These are phyloP conservation scores for Mugil cephalus DNA, from an alignment of 2,113 vertebrate species.

Conservation along the genomic window DNA sequence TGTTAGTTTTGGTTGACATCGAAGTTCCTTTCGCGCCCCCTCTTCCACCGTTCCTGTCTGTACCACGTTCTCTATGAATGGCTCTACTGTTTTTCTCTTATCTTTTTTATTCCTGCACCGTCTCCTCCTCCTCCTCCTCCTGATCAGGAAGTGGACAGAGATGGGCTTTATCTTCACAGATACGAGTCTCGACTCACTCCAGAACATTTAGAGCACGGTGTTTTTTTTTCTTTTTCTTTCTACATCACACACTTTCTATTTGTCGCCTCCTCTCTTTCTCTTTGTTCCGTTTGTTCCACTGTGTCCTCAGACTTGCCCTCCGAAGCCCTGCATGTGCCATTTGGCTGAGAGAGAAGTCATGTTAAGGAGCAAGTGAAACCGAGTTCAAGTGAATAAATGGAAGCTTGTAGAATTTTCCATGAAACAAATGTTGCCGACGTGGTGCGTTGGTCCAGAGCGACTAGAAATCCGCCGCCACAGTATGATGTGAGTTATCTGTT, in stretches of 20 bases:
- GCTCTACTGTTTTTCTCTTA: slow-evolving; percentile 69
- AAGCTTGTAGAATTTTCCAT: slow-evolving; percentile 10
- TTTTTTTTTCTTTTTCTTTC: slow-evolving; percentile 11
- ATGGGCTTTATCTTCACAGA: slow-evolving; percentile 52
- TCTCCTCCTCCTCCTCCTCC: slow-evolving; percentile 53
- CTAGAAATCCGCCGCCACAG: background rate
- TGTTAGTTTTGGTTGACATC: slow-evolving; percentile 28
- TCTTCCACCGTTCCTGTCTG: slow-evolving; percentile 20
- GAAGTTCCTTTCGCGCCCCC: background rate
- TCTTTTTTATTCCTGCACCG: slow-evolving; percentile 57
- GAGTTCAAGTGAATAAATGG: slow-evolving; percentile 28
- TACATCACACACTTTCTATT: background rate
- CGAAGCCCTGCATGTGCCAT: slow-evolving; percentile 39
- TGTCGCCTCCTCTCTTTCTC: background rate
- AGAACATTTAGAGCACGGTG: background rate
- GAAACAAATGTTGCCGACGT: slow-evolving; percentile 25
- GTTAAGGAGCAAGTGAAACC: slow-evolving; percentile 37
- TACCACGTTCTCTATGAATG: slow-evolving; percentile 68
- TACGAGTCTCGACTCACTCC: slow-evolving; percentile 28
- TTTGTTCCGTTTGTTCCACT: slow-evolving; percentile 31
- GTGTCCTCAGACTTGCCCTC: slow-evolving; percentile 7
- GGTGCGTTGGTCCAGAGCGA: background rate
- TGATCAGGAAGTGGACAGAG: slow-evolving; percentile 59
- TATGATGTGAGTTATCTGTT: background rate
- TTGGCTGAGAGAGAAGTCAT: slow-evolving; percentile 36